Evolutionary conservation across 2,797 vertebrate species (phyloP).

Genomic region (Typhlichthys eigenmanni): DNA sequence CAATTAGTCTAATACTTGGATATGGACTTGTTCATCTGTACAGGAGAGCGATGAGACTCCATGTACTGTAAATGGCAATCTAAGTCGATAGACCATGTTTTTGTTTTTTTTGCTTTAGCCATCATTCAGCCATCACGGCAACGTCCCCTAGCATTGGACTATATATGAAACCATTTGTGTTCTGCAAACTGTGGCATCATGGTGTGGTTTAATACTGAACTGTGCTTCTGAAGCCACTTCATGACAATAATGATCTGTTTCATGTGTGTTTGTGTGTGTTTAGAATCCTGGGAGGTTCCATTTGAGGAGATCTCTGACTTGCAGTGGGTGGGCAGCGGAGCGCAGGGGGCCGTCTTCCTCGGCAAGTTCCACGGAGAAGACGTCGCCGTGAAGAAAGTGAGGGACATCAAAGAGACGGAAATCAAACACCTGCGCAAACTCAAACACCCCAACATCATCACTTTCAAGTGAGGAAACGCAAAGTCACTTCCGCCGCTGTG

Average conservation of each 20-base stretch:
- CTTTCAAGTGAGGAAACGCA: slow-evolving; percentile 86
- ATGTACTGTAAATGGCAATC: too few relatives aligned
- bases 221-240: too few relatives aligned
- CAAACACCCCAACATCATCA: slow-evolving; percentile 96
- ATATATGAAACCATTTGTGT: too few relatives aligned
- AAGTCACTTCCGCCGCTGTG: slow-evolving; percentile 8
- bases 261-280: slow-evolving; percentile 9
- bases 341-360: slow-evolving; percentile 94
- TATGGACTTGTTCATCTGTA: slow-evolving; percentile 10
- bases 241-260: too few relatives aligned
- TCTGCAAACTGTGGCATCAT: too few relatives aligned
- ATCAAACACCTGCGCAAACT: slow-evolving; percentile 96
- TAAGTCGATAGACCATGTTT: too few relatives aligned
- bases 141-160: too few relatives aligned
- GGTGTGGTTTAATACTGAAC: too few relatives aligned
- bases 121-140: too few relatives aligned
- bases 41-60: slow-evolving; percentile 12
- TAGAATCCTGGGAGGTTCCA: slow-evolving; percentile 93
- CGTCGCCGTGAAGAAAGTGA: slow-evolving; percentile 95
- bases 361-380: slow-evolving; percentile 94
- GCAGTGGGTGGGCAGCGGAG: slow-evolving; percentile 97
- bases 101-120: too few relatives aligned
- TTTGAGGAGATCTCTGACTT: slow-evolving; percentile 97
- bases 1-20: slow-evolving; percentile 35
- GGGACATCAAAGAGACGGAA: slow-evolving; percentile 95